phyloP scores from a whole-genome alignment of 2,113 vertebrate species.

The Pygathrix nemaeus region DNA sequence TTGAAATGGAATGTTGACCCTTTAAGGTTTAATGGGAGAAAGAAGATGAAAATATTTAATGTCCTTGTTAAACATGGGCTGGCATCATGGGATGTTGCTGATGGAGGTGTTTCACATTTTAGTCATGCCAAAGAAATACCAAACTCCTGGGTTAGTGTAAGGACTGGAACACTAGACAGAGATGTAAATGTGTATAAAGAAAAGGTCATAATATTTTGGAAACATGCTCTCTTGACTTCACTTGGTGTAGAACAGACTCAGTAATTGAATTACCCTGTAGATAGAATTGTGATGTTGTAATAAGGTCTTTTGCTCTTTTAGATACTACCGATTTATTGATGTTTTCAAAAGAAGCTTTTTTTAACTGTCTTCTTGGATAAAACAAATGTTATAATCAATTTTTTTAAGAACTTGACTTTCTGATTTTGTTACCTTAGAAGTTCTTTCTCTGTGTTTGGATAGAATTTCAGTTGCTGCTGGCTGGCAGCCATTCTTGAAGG shows the following conservation, averaged over 20 bases:
- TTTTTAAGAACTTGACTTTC: constrained; percentile 25
- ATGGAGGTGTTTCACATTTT: neutral
- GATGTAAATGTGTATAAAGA: neutral
- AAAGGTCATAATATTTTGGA: neutral
- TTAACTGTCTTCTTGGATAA: neutral
- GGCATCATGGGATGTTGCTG: neutral
- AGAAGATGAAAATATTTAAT: neutral
- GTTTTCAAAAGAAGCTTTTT: neutral
- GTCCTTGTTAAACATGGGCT: neutral
- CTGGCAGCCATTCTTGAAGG: neutral
- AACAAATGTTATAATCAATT: neutral
- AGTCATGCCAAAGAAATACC: neutral
- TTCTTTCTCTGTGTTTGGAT: neutral
- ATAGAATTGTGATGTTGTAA: neutral
- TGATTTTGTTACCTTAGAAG: constrained; percentile 22
- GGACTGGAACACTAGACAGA: neutral
- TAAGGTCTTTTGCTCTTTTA: neutral
- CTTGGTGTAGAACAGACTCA: neutral
- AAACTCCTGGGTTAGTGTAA: neutral
- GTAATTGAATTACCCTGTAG: neutral
- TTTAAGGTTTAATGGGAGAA: neutral
- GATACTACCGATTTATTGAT: neutral
- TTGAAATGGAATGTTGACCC: neutral
- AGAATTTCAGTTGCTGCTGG: neutral
- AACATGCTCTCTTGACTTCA: neutral